Conservation (phyloP, 1,140 invertebrate species). For the Drosophila sturtevanti region DNA sequence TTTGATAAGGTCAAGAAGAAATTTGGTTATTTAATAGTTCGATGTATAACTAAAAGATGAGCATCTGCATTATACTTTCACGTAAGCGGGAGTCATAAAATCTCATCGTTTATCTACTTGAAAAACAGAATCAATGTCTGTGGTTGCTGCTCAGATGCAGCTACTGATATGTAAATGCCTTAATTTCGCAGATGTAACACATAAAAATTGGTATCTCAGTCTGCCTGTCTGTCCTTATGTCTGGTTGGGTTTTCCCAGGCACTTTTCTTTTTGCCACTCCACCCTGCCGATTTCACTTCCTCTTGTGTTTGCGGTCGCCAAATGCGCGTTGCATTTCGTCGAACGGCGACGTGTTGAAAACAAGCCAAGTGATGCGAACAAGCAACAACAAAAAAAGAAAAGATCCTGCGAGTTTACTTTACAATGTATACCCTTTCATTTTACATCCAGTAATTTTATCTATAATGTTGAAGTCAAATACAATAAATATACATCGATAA, state of each 20-base stretch:
- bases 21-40: background rate
- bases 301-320: slow-evolving; percentile 65
- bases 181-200: slow-evolving; percentile 59
- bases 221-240: background rate
- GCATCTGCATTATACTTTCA: background rate
- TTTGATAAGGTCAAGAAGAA: no score
- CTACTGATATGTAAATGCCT: slow-evolving; percentile 70
- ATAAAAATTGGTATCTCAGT: slow-evolving; percentile 47
- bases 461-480: no score
- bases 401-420: background rate
- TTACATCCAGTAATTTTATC: no score
- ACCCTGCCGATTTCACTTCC: slow-evolving; percentile 34
- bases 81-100: slow-evolving; percentile 4
- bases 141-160: slow-evolving; percentile 32
- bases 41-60: background rate
- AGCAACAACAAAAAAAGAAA: slow-evolving; percentile 9
- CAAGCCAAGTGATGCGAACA: slow-evolving; percentile 59
- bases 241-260: background rate
- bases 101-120: slow-evolving; percentile 7
- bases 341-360: slow-evolving; percentile 47
- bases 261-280: background rate
- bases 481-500: no score
- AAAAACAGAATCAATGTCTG: slow-evolving; percentile 22
- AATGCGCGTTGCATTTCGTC: slow-evolving; percentile 45
- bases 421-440: background rate